phyloP scores from a whole-genome alignment of 1,140 invertebrate genomes.

The Melipona quadrifasciata region DNA sequence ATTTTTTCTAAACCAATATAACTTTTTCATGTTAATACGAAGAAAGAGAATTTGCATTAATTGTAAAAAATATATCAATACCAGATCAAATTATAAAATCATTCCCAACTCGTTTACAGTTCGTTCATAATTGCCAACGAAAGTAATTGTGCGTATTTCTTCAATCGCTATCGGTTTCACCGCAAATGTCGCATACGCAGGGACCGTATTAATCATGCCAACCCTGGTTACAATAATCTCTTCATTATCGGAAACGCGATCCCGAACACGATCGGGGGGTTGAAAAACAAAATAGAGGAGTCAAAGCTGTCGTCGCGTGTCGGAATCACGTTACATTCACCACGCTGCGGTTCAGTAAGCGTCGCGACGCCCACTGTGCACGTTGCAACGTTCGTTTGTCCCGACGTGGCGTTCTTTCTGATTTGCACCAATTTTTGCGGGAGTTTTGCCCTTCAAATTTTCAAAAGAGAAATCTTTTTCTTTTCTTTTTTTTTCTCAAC shows the following conservation, averaged over 20 bases:
- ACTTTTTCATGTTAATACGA: not conserved
- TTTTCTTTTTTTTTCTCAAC: not conserved
- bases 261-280: not conserved
- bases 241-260: not conserved
- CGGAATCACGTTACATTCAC: constrained; percentile 30
- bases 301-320: constrained; percentile 27
- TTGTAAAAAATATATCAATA: not conserved
- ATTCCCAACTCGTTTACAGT: not conserved
- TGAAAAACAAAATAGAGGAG: constrained; percentile 5
- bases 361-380: constrained; percentile 68
- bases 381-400: constrained; percentile 45
- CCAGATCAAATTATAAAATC: not conserved
- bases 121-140: not conserved
- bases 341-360: constrained; percentile 67
- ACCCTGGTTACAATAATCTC: not conserved
- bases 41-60: not conserved
- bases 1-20: not conserved
- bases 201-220: not conserved
- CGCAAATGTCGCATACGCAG: not conserved
- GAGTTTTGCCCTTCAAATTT: not conserved
- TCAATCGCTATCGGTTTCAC: not conserved
- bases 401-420: not conserved
- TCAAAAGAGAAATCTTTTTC: not conserved
- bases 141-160: not conserved
- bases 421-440: not conserved